Evolutionary conservation across 1,140 invertebrate genomes (phyloP), one percentile per base, ranked within the genome.

Genomic region (Anastatus disparis): DNA sequence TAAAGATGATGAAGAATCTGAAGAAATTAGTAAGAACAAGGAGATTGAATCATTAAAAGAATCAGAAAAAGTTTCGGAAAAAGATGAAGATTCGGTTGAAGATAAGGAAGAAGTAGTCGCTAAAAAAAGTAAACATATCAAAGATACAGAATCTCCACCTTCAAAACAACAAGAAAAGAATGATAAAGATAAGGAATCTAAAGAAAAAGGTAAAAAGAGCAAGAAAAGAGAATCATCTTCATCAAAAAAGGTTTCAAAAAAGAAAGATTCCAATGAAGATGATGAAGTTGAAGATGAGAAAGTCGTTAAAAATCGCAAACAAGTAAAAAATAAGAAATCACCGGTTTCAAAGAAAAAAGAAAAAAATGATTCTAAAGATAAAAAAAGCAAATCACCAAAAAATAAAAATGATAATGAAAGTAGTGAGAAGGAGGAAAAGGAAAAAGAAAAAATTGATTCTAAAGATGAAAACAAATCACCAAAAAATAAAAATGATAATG

Each of bases 141-240:
- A 29, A 20, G 29, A 40, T 29, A 10, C 17, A 13, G 31, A 65
- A 22, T 65, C 35, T 38, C 12, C 20, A 20, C 22, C 26, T 27
- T 55, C 53, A 24, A 35, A 55, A 52, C 46, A 26, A 10, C 13
- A 31, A 27, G 35, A 56, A 74, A 22, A 56, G 48, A 55, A 38
- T 42, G 31, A 53, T 12, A 50, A 67, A 17, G 44, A 35, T 4
- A 38, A 58, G 27, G 50, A 46, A 12, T 8, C 73, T 22, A 76
- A 73, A 38, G n/a, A 17, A 24, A n/a, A n/a, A n/a, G n/a, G n/a
- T n/a, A 61, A 66, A 8, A 65, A 76, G n/a, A 74, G 75, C 22
- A 3, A 48, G 1, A 17, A 46, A 50, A 61, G 70, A 7, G 66
- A 73, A 38, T n/a, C n/a, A n/a, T n/a, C n/a, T n/a, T n/a, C n/a